Evolutionary conservation across 2,888 invertebrate species (phyloP).

Genomic region (Pemphredon lugubris): DNA sequence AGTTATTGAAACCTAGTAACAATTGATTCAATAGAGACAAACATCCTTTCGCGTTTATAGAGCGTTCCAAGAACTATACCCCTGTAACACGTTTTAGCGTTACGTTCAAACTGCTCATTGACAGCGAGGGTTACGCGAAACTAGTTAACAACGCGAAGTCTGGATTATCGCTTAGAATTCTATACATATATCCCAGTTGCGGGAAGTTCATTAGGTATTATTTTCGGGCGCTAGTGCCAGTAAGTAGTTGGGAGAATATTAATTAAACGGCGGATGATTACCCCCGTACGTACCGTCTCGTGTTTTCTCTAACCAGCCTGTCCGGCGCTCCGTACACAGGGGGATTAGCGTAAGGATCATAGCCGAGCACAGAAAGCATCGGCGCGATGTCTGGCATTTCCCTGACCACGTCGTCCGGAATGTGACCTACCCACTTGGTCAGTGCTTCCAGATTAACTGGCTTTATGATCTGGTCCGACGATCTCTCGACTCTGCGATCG

Average conservation of each 20-base stretch:
- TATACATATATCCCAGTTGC: neutral
- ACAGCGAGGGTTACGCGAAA: no score
- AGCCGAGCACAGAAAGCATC: slow-evolving; percentile 95
- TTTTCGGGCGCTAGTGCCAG: no score
- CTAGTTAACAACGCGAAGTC: no score
- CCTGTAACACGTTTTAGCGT: no score
- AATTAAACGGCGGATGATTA: neutral
- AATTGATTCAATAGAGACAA: no score
- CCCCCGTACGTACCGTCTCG: slow-evolving; percentile 76
- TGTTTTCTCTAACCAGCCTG: slow-evolving; percentile 87
- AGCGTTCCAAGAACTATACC: neutral
- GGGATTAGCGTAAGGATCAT: slow-evolving; percentile 98
- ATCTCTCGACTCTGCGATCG: slow-evolving; percentile 92
- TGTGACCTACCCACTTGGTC: slow-evolving; percentile 94
- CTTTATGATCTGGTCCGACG: slow-evolving; percentile 99
- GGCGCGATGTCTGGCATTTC: slow-evolving; percentile 97
- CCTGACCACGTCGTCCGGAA: slow-evolving; percentile 94
- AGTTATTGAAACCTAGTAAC: no score
- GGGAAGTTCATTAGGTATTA: neutral
- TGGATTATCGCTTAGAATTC: no score
- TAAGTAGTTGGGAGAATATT: no score
- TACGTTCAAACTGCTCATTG: no score
- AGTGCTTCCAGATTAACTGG: slow-evolving; percentile 98
- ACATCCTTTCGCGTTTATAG: no score
- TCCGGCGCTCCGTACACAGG: slow-evolving; percentile 96